Evolutionary conservation across 2,797 vertebrate species (phyloP), one percentile per base, ranked within the genome.

Genomic region (Trachops cirrhosus): DNA sequence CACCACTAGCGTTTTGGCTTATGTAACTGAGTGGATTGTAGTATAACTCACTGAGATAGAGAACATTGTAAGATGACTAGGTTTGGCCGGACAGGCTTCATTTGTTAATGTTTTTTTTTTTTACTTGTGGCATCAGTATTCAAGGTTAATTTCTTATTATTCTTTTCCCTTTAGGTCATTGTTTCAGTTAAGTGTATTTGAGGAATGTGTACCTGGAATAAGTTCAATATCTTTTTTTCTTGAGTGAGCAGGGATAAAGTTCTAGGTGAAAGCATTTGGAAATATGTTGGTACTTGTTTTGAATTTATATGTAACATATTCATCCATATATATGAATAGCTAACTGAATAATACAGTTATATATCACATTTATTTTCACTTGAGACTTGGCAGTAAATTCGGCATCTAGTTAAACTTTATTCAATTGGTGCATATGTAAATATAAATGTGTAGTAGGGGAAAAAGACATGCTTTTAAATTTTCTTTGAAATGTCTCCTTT

Each of bases 361-460:
- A n/a, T 62, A 54, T 59, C 44, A 67, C 70, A 50, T 92, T 84
- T 93, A n/a, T 83, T 93, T 93, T 95, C 32, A 29, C 4, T 24
- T 93, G 50, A 39, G 57, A 75, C 89, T 95, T 89, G 71, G 73
- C 24, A 86, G 26, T 89, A 68, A 95, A 80, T 68, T 92, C 48
- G 32, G 8, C 37, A 86, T 95, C 77, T 93, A 67, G 59, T 75
- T 93, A 85, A 85, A 92, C 84, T 95, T 96, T 37, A 70, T 80
- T 92, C 37, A 83, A 0, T 95, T 93, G 75, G 15, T 89, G 10
- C 22, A 57, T 54, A 21, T 54, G 32, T 94, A 86, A 67, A 82
- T 73, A 46, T 57, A 89, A 77, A 79, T 86, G 6, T 75, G 21
- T 44, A 26, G 29, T 78, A 39, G 67, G 44, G 46, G 62, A 92